These are phyloP conservation scores for Notothenia rossii DNA, from an alignment of 2,113 vertebrate genomes.

Conservation along the genomic window DNA sequence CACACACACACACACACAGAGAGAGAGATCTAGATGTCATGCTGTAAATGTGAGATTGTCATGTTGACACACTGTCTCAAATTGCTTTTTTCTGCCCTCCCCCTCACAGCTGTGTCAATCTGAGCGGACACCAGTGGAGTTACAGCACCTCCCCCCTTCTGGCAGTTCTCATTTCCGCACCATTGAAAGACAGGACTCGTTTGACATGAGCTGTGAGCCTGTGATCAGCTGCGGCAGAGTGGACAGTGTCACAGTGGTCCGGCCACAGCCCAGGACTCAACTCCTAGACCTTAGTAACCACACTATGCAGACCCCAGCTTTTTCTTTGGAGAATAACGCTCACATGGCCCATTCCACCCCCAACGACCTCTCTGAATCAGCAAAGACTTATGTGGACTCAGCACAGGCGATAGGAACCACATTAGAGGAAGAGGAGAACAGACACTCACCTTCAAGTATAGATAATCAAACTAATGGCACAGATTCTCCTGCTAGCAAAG, in stretches of 20 bases:
- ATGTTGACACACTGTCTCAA: slow-evolving; percentile 8
- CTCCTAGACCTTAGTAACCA: slow-evolving; percentile 31
- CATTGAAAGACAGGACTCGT: slow-evolving; percentile 82
- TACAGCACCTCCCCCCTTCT: slow-evolving; percentile 30
- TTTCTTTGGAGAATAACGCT: slow-evolving; percentile 4
- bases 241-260: slow-evolving; percentile 74
- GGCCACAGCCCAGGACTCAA: slow-evolving; percentile 76
- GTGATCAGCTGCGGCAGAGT: slow-evolving; percentile 41
- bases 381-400: slow-evolving; percentile 9
- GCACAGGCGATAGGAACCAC: slow-evolving; percentile 5
- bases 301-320: background rate
- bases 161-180: slow-evolving; percentile 78
- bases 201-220: slow-evolving; percentile 67
- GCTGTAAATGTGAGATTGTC: background rate
- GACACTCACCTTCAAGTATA: background rate
- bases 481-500: slow-evolving; percentile 2
- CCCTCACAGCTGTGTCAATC: slow-evolving; percentile 70
- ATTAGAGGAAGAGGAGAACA: background rate
- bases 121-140: slow-evolving; percentile 64
- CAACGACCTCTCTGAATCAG: slow-evolving; percentile 28
- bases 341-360: slow-evolving; percentile 30
- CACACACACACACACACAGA: slow-evolving; percentile 3
- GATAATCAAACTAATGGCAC: background rate
- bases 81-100: background rate
- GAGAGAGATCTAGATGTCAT: background rate